Evolutionary conservation across 2,888 invertebrate species (phyloP), one percentile per base, ranked within the genome.

Genomic region (Dysmachus trigonus): DNA sequence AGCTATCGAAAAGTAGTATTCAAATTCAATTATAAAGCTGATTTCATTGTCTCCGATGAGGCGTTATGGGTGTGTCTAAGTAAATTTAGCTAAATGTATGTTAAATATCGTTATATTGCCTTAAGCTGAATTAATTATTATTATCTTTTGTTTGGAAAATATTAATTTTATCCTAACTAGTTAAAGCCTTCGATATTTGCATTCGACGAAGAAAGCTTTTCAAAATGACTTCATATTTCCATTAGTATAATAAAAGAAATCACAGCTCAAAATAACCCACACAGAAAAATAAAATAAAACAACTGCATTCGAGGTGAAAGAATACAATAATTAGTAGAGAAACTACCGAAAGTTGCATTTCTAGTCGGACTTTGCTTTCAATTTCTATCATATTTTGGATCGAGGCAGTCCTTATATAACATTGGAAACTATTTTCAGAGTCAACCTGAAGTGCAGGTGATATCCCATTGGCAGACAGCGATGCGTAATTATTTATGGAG

Each of bases 271-370:
- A 22, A 62, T 27, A 62, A 62, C 22, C 3, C 62, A 62, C 22
- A 18, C 27, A 62, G 2, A 62, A 62, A 62, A 51, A n/a, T 31
- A 31, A 31, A 41, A 15, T 41, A 41, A 8, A 22, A 27, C 13
- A 22, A 27, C 62, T 62, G 62, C 73, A 35, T 73, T 35, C 5
- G 6, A 13, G 22, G n/a, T 53, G 31, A 62, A 81, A 81, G 62
- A 81, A n/a, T 47, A 62, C 62, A 47, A 47, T 41, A 51, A 30
- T 81, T 51, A 51, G 22, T 53, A 81, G 81, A 81, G 81, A 81
- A 81, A 81, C 81, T 62, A 35, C 31, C 62, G 81, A 81, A 81
- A 81, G 81, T 81, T 81, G 81, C 31, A 47, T 51, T 18, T 51
- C 53, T 53, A 38, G 13, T 73, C 33, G 31, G 41, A 13, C 2